Conservation (phyloP, 37 sponge, comb jelly and placozoan species). For the Hormiphora californensis region DNA sequence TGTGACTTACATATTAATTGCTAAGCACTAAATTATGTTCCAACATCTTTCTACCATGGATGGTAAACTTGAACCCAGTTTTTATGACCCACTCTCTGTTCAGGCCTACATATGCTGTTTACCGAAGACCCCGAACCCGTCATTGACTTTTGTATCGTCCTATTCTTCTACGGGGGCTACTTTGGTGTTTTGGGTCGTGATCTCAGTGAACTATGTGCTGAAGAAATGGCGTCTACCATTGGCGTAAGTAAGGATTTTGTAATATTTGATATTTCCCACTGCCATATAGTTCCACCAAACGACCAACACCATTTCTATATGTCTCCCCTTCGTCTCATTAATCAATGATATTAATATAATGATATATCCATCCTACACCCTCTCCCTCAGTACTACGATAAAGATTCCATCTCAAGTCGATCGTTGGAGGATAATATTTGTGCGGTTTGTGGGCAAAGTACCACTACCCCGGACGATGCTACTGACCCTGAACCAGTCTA, state of each 20-base stretch:
- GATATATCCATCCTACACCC: no score
- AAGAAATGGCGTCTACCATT: conserved; percentile 85
- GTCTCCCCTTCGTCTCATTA: no score
- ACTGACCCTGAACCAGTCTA: conserved; percentile 67
- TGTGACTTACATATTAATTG: no score
- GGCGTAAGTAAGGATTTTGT: conserved; percentile 51
- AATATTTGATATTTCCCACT: not conserved
- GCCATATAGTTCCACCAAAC: no score
- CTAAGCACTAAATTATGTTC: no score
- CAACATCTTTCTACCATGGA: no score
- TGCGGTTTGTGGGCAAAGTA: conserved; percentile 89
- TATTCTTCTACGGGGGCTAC: conserved; percentile 94
- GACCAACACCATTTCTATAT: no score
- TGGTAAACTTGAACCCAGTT: no score
- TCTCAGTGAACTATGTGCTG: conserved; percentile 89
- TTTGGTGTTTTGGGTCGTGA: conserved; percentile 96
- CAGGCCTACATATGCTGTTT: conserved; percentile 60
- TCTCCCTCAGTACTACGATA: conserved; percentile 35
- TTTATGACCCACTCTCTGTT: no score
- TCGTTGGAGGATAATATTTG: conserved; percentile 63
- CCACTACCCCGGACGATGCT: conserved; percentile 52
- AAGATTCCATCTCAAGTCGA: conserved; percentile 25
- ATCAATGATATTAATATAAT: no score
- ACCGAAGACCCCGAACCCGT: conserved; percentile 68
- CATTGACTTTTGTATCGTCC: conserved; percentile 62